phyloP scores from a whole-genome alignment of 2,888 invertebrate genomes.

The Amitus sp. region DNA sequence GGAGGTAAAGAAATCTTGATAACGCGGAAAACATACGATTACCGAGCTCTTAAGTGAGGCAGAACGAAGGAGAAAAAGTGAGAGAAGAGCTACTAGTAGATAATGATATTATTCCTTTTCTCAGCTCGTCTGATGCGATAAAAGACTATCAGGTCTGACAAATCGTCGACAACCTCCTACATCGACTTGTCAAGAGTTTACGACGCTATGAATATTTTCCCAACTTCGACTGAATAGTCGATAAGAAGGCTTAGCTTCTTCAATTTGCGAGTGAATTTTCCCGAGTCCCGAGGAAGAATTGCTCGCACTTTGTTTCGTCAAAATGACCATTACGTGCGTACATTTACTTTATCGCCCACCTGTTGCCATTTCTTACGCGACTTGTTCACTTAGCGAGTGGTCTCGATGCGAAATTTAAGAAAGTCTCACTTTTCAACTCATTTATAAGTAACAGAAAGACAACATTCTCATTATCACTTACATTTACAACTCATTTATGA shows the following conservation, averaged over 20 bases:
- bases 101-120: slow-evolving; percentile 23
- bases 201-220: slow-evolving; percentile 16
- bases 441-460: no score
- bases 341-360: slow-evolving; percentile 63
- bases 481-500: no score
- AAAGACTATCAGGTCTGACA: slow-evolving; percentile 15
- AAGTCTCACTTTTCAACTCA: no score
- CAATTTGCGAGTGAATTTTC: no score
- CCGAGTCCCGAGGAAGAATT: no score
- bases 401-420: no score
- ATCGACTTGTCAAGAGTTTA: slow-evolving; percentile 14
- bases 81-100: slow-evolving; percentile 5
- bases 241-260: not conserved
- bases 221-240: slow-evolving; percentile 9
- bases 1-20: slow-evolving; percentile 48
- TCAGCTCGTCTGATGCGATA: slow-evolving; percentile 10
- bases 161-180: slow-evolving; percentile 17
- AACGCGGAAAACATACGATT: slow-evolving; percentile 46
- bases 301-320: slow-evolving; percentile 38
- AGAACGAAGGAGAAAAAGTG: not conserved
- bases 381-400: slow-evolving; percentile 54
- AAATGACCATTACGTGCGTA: slow-evolving; percentile 61
- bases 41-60: slow-evolving; percentile 34
- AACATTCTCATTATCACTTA: no score
- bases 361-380: slow-evolving; percentile 61